phyloP scores from a whole-genome alignment of 2,888 invertebrate genomes.

The Tenthredo notha region DNA sequence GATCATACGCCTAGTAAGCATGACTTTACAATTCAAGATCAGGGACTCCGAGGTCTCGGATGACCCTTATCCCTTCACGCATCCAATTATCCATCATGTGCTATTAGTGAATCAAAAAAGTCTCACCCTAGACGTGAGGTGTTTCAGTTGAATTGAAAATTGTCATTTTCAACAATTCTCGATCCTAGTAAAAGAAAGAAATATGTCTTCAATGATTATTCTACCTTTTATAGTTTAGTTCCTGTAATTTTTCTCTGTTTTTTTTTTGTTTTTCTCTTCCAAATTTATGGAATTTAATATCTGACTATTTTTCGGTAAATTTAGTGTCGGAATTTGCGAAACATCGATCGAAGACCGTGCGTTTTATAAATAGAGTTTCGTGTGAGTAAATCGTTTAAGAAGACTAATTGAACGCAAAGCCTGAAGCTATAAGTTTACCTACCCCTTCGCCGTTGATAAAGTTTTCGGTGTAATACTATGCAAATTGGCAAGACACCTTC shows the following conservation, averaged over 20 bases:
- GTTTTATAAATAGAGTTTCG: conserved; percentile 14
- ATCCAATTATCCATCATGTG: neutral
- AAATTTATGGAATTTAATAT: neutral
- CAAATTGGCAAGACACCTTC: conserved; percentile 26
- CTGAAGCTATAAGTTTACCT: neutral
- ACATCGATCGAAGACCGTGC: neutral
- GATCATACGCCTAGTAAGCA: neutral
- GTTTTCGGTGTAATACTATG: conserved; percentile 39
- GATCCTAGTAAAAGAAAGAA: neutral
- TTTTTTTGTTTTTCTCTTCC: neutral
- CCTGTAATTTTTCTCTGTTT: neutral
- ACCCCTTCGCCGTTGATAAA: conserved; percentile 36
- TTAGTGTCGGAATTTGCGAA: neutral
- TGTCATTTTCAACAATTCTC: neutral
- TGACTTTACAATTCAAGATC: conserved; percentile 17
- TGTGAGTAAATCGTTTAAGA: neutral
- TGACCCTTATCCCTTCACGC: conserved; percentile 9
- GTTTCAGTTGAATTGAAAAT: neutral
- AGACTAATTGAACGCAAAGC: conserved; percentile 32
- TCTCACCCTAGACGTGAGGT: neutral
- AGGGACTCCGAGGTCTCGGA: neutral
- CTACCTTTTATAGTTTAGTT: too few relatives aligned
- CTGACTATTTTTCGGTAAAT: neutral
- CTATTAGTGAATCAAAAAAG: neutral
- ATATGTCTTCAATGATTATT: neutral